A percentile compares a stretch with the other conserved stretches of the same genome.
Conservation (phyloP, 2,888 invertebrate genomes). For the Cantharis rufa region DNA sequence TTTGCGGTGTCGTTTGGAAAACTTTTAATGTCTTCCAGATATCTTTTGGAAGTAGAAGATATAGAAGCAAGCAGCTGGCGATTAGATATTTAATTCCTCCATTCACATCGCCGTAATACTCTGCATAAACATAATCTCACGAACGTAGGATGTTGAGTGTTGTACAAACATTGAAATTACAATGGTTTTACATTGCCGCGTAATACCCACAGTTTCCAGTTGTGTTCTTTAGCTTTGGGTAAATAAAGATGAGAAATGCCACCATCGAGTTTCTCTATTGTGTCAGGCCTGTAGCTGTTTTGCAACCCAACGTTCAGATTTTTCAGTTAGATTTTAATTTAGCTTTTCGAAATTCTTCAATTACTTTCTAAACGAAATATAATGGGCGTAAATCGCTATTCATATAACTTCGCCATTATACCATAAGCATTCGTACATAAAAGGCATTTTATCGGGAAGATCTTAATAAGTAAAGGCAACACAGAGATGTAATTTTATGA, state of each 20-base stretch:
- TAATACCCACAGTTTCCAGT: constrained; percentile 23
- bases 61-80: constrained; percentile 38
- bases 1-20: neutral
- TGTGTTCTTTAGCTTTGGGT: constrained; percentile 19
- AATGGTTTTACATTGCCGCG: constrained; percentile 30
- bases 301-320: neutral
- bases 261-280: neutral
- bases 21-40: neutral
- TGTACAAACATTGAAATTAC: constrained; percentile 44
- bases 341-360: neutral
- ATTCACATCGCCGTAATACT: constrained; percentile 45
- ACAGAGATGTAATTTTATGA: constrained; percentile 13
- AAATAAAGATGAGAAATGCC: constrained; percentile 17
- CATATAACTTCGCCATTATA: neutral
- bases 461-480: constrained; percentile 19
- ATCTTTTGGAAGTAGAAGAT: neutral
- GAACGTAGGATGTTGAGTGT: constrained; percentile 42
- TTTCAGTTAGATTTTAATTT: neutral
- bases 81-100: constrained; percentile 45
- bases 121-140: constrained; percentile 46
- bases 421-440: neutral
- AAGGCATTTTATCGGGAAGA: constrained; percentile 7
- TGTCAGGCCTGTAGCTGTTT: neutral
- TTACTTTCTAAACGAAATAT: neutral
- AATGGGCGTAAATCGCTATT: constrained; percentile 1